Conservation (phyloP, 2,888 invertebrate genomes). For the Celastrina argiolus region DNA sequence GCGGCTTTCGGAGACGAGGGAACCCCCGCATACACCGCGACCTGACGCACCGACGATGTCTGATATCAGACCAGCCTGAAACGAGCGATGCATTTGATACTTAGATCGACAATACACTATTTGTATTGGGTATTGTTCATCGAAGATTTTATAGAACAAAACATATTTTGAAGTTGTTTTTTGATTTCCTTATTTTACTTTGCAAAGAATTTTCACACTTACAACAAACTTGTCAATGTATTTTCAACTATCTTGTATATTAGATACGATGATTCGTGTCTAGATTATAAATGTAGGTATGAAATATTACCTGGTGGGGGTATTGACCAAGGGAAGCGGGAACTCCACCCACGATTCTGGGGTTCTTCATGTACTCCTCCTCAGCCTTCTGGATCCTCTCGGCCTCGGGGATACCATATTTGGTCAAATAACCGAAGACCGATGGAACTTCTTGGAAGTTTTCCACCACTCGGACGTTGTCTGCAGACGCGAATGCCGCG, state of each 20-base stretch:
- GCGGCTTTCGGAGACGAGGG: slow-evolving; percentile 39
- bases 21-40: slow-evolving; percentile 50
- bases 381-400: slow-evolving; percentile 41
- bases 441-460: slow-evolving; percentile 30
- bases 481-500: slow-evolving; percentile 30
- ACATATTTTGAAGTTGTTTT: too few relatives aligned
- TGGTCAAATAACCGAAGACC: slow-evolving; percentile 39
- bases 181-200: too few relatives aligned
- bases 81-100: background rate
- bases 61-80: slow-evolving; percentile 38
- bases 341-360: slow-evolving; percentile 45
- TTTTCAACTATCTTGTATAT: too few relatives aligned
- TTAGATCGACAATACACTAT: too few relatives aligned
- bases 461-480: slow-evolving; percentile 2
- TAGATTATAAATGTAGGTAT: background rate
- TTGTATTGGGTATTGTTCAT: too few relatives aligned
- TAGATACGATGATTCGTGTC: too few relatives aligned
- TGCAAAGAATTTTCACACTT: too few relatives aligned
- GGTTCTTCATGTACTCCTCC: slow-evolving; percentile 31
- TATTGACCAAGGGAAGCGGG: slow-evolving; percentile 41
- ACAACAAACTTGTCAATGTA: too few relatives aligned
- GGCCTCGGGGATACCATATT: slow-evolving; percentile 40
- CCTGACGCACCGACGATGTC: slow-evolving; percentile 32
- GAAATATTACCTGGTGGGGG: slow-evolving; percentile 40
- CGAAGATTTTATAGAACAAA: too few relatives aligned